Conservation (phyloP, 30 jellyfish, hydroid and myxozoan genomes). For the Turritopsis rubra region DNA sequence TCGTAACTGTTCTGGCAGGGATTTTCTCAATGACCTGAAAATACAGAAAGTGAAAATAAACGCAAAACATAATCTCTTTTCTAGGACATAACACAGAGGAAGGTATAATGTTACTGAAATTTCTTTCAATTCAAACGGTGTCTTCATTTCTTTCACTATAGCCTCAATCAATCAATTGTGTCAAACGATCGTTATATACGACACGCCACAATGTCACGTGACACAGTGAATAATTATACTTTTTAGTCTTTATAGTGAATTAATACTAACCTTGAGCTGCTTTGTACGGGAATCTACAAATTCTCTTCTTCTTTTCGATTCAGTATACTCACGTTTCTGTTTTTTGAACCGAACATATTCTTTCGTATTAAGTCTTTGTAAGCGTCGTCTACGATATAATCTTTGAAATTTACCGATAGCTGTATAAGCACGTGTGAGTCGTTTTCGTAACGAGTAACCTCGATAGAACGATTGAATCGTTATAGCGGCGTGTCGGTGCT, state of each 20-base stretch:
- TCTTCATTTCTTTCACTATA: no score
- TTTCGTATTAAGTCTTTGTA: constrained; percentile 8
- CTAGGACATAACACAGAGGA: not conserved
- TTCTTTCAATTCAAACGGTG: no score
- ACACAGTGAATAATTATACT: no score
- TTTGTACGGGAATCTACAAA: constrained; percentile 48
- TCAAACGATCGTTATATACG: no score
- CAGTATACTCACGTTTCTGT: constrained; percentile 24
- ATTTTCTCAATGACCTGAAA: constrained; percentile 51
- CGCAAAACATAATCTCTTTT: no score
- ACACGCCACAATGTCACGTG: not conserved
- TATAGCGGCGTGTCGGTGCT: constrained; percentile 51
- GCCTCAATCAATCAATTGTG: no score
- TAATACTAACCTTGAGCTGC: constrained; percentile 58
- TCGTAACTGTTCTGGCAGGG: constrained; percentile 74
- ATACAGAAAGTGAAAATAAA: no score
- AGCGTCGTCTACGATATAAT: constrained; percentile 31
- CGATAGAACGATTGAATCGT: constrained; percentile 57
- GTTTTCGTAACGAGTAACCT: constrained; percentile 45
- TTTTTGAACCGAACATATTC: not conserved
- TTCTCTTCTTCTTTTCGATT: constrained; percentile 43
- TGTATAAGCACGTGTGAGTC: constrained; percentile 25
- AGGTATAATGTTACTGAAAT: no score
- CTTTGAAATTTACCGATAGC: constrained; percentile 64
- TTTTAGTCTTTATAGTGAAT: no score